phyloP scores from a whole-genome alignment of 2,888 invertebrate genomes.

The Agrochola macilenta region DNA sequence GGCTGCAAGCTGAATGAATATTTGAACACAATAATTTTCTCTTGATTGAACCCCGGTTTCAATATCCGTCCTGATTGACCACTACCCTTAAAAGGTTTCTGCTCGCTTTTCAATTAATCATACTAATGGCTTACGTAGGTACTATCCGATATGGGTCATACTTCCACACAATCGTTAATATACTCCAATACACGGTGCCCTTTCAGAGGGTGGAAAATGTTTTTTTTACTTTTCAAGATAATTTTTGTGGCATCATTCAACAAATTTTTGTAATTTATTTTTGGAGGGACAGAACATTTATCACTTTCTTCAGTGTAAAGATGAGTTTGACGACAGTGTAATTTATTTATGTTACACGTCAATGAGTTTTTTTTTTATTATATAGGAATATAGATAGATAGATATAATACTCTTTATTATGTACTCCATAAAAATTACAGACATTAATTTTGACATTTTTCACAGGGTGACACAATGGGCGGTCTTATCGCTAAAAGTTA shows the following conservation, averaged over 20 bases:
- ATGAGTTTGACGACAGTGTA: neutral
- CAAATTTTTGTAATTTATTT: neutral
- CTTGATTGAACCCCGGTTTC: neutral
- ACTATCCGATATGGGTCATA: constrained; percentile 49
- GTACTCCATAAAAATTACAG: too few species aligned
- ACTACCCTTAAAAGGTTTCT: constrained; percentile 32
- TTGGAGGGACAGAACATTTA: neutral
- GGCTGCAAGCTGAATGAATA: neutral
- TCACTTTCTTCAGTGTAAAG: neutral
- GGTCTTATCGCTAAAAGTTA: too few species aligned
- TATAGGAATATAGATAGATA: too few species aligned
- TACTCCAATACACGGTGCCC: neutral
- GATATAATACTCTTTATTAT: too few species aligned
- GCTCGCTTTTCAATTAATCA: constrained; percentile 55
- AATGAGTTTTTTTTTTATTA: neutral
- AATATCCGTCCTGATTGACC: constrained; percentile 19
- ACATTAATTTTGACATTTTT: too few species aligned
- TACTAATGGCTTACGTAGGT: constrained; percentile 37
- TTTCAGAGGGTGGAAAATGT: neutral
- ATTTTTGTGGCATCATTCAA: neutral
- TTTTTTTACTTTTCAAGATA: constrained; percentile 4
- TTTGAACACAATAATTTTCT: neutral
- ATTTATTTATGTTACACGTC: neutral
- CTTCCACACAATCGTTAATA: constrained; percentile 25
- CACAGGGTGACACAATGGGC: too few species aligned